These are phyloP conservation scores for Fregata magnificens DNA, from an alignment of 2,113 vertebrate species.

Conservation along the genomic window DNA sequence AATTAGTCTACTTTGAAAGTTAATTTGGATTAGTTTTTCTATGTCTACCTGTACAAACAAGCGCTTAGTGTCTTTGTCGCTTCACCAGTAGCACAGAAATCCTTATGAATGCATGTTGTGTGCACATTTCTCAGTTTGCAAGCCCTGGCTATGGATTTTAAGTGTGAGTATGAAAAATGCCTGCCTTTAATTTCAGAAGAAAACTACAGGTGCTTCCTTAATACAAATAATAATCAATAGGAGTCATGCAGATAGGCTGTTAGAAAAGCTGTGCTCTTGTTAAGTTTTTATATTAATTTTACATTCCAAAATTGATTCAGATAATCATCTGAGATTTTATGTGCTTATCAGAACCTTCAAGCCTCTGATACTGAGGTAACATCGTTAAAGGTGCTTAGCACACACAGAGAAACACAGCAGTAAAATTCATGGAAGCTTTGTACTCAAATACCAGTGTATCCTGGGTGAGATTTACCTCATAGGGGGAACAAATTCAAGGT, in stretches of 20 bases:
- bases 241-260: neutral
- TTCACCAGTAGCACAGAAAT: neutral
- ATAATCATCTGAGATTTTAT: neutral
- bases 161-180: neutral
- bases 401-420: neutral
- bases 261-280: neutral
- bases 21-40: neutral
- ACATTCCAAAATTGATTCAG: neutral
- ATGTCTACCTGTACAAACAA: neutral
- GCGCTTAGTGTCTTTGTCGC: neutral
- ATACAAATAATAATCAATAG: neutral
- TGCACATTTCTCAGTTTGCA: neutral
- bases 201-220: neutral
- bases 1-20: neutral
- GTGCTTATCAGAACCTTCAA: neutral
- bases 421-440: neutral
- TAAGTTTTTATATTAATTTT: neutral
- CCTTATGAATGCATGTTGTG: rapidly evolving
- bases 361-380: neutral
- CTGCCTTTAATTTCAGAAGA: neutral
- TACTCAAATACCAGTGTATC: neutral
- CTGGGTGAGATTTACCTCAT: neutral
- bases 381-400: neutral
- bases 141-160: neutral
- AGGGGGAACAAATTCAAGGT: neutral